A percentile compares a stretch with the other conserved stretches of the same genome.
Evolutionary conservation across 2,797 vertebrate species (phyloP).

Genomic region (Erpetoichthys calabaricus): DNA sequence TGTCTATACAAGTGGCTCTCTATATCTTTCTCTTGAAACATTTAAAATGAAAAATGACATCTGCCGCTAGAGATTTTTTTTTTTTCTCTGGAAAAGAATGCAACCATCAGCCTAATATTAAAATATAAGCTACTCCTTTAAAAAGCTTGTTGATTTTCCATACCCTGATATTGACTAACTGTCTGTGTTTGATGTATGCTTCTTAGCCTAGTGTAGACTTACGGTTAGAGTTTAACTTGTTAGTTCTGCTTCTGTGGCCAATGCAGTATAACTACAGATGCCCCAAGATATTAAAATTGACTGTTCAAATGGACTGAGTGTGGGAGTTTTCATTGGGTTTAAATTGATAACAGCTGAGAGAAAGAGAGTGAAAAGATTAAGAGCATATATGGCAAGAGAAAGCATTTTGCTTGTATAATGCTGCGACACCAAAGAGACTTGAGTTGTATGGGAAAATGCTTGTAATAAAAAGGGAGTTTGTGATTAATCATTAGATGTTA

Average conservation of each 20-base stretch:
- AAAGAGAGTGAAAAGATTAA: slow-evolving; percentile 62
- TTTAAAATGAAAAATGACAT: slow-evolving; percentile 43
- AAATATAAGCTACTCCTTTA: slow-evolving; percentile 72
- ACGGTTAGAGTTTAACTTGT: slow-evolving; percentile 89
- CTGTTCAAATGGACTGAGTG: slow-evolving; percentile 69
- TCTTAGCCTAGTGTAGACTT: slow-evolving; percentile 70
- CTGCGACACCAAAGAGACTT: slow-evolving; percentile 38
- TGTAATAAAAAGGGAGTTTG: slow-evolving; percentile 44
- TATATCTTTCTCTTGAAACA: too few species aligned
- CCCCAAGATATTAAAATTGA: slow-evolving; percentile 86
- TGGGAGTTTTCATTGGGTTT: slow-evolving; percentile 68
- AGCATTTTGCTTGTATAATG: slow-evolving; percentile 45
- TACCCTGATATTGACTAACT: slow-evolving; percentile 84
- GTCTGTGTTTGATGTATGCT: slow-evolving; percentile 85
- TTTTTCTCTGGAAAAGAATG: slow-evolving; percentile 11
- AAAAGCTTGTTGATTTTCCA: slow-evolving; percentile 81
- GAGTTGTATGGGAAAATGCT: slow-evolving; percentile 52
- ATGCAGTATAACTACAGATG: slow-evolving; percentile 76
- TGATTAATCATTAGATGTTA: slow-evolving; percentile 49
- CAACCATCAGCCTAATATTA: slow-evolving; percentile 39
- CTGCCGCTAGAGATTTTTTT: slow-evolving; percentile 33
- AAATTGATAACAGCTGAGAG: slow-evolving; percentile 68
- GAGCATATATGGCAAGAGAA: slow-evolving; percentile 54
- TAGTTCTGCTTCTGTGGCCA: slow-evolving; percentile 84
- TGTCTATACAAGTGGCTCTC: too few species aligned